Evolutionary conservation across 2,797 vertebrate species (phyloP), one percentile per base, ranked within the genome.

Genomic region (Alcedo quadribrachys): DNA sequence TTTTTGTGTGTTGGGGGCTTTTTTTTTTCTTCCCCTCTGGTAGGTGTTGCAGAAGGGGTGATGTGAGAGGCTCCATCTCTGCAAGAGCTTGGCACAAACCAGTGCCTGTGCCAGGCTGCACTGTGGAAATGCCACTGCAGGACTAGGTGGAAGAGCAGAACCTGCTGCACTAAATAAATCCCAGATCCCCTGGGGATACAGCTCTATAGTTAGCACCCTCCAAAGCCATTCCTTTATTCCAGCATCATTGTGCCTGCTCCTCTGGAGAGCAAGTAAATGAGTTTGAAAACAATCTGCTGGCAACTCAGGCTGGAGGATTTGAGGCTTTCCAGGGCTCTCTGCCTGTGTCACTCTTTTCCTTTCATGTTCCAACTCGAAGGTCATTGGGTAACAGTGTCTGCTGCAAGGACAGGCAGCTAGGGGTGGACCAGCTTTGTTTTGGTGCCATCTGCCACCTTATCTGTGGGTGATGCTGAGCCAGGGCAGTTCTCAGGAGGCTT

Each of bases 271-370:
- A 85, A 87, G 66, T 75, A 53, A 77, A 53, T 0, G 0, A n/a
- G 67, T 83, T 30, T 76, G 69, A 32, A 77, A 88, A 87, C 90
- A 89, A 90, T 92, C 89, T 85, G 28, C 69, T 83, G 85, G 91
- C 92, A 90, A 3, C 77, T 65, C 69, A 30, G 51, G 24, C 87
- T 94, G 18, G 69, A 81, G 27, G 14, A 10, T 53, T 55, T 88
- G 86, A 94, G 95, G 37, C 71, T 93, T 92, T 95, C 81, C 93
- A 93, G 94, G 84, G 63, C 79, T 75, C 81, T 86, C 81, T 27
- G 87, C 84, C 92, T 87, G 81, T 91, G 88, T 96, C 93, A 89
- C 73, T 71, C 43, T 61, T 91, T 88, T 42, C 81, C 75, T 81
- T 92, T 85, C 60, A n/a, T 50, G 71, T 90, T 90, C 84, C 84